Evolutionary conservation across 1,140 invertebrate genomes (phyloP), one percentile per base, ranked within the genome.

Genomic region (Solen grandis): DNA sequence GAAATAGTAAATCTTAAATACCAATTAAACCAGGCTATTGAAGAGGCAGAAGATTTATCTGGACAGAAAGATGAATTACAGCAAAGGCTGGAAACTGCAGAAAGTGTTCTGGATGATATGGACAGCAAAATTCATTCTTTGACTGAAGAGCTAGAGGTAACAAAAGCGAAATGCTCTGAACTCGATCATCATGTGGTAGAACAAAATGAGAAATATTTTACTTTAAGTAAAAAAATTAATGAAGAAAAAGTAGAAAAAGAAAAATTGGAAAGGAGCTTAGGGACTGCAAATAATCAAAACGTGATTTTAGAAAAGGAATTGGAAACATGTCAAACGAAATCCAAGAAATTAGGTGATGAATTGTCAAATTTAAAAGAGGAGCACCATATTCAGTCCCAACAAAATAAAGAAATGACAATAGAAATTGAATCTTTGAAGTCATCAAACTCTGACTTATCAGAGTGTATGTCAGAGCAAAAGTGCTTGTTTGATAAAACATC

Each of bases 21-120:
- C 25, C 36, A 46, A 33, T 5, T 31, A 31, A 19, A n/a, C n/a
- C n/a, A n/a, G n/a, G n/a, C n/a, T n/a, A n/a, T n/a, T n/a, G n/a
- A 46, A 19, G 19, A 13, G 4, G 33, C 38, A 54, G 73, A 76
- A 50, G 73, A 76, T 22, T 5, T 63, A 10, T 10, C 41, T 54
- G 73, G 73, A 38, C 55, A 76, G 50, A 76, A 52, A 10, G 73
- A 63, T 76, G 73, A 76, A 55, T 36, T 76, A 22, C 46, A 65
- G 29, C 73, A 76, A 14, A 76, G 73, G 46, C 19, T 76, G 25
- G 13, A 5, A 14, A 27, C 46, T 65, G 59, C 73, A 52, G 59
- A 52, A 22, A 65, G 65, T 76, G 59, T 76, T 1, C 52, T 76
- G 19, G 73, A 76, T 25, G 73, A 76, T 36, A 41, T 76, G 19